phyloP scores from a whole-genome alignment of 2,113 vertebrate genomes.

The Pitta sordida region DNA sequence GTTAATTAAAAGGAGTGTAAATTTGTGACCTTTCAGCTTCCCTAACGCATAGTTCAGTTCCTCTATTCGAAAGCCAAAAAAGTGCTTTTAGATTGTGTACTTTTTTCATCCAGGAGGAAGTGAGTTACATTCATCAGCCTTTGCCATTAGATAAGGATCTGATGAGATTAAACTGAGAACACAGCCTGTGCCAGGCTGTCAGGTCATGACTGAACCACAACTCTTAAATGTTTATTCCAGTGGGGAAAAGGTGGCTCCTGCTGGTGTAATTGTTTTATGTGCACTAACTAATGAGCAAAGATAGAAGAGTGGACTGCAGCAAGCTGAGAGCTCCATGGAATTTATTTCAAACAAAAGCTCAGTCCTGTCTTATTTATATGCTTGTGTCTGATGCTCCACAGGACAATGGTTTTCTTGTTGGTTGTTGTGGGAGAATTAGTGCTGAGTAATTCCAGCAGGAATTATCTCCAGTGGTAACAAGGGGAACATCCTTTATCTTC shows the following conservation, averaged over 20 bases:
- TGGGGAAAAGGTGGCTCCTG: background rate
- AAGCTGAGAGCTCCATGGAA: background rate
- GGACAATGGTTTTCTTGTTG: background rate
- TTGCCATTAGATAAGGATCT: background rate
- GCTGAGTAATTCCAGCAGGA: rapidly evolving
- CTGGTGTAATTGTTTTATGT: rapidly evolving
- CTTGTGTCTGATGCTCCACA: rapidly evolving
- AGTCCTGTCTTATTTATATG: rapidly evolving
- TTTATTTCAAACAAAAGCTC: background rate
- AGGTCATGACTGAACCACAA: background rate
- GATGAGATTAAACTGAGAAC: background rate
- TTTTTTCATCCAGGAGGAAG: background rate
- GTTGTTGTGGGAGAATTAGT: background rate
- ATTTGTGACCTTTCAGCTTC: background rate
- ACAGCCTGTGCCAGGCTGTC: background rate
- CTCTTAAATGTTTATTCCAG: background rate
- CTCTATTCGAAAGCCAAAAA: background rate
- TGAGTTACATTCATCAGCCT: background rate
- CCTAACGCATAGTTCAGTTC: background rate
- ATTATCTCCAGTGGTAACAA: background rate
- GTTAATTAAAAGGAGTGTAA: background rate
- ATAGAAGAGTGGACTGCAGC: background rate
- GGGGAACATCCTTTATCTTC: background rate
- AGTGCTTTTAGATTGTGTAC: rapidly evolving
- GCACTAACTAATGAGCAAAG: background rate